Evolutionary conservation across 1,140 invertebrate genomes (phyloP).

Genomic region (Subanguina moxae): DNA sequence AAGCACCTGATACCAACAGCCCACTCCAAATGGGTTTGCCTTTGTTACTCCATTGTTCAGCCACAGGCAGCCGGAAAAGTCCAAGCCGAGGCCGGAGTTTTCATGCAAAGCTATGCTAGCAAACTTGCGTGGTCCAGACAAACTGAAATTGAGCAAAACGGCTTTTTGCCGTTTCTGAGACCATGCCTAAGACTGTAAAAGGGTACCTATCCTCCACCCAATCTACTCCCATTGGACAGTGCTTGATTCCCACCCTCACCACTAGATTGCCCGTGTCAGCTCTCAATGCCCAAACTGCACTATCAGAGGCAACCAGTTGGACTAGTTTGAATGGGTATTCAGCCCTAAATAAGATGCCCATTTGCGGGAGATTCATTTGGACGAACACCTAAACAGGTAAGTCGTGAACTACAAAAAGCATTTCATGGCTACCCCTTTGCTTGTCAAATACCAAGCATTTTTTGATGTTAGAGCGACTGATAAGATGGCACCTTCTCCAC

Average conservation of each 20-base stretch:
- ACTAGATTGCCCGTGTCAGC: conserved; percentile 35
- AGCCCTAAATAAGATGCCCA: conserved; percentile 44
- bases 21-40: conserved; percentile 37
- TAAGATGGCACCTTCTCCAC: conserved; percentile 30
- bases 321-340: conserved; percentile 28
- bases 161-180: no score
- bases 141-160: no score
- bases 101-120: conserved; percentile 40
- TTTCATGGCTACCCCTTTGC: conserved; percentile 22
- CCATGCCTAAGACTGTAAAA: not conserved
- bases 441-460: conserved; percentile 46
- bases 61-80: conserved; percentile 36
- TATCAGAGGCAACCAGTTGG: conserved; percentile 39
- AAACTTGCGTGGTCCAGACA: conserved; percentile 32
- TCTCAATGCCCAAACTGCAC: conserved; percentile 37
- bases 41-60: conserved; percentile 40
- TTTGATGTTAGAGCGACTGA: conserved; percentile 21
- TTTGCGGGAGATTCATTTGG: conserved; percentile 45
- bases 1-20: conserved; percentile 35
- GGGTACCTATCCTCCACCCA: conserved; percentile 39
- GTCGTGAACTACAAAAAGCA: conserved; percentile 11
- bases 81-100: conserved; percentile 32
- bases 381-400: conserved; percentile 37
- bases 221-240: conserved; percentile 48
- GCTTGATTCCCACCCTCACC: conserved; percentile 37